Evolutionary conservation across 2,888 invertebrate genomes (phyloP), one percentile per base, ranked within the genome.

Genomic region (Uropetala carovei): DNA sequence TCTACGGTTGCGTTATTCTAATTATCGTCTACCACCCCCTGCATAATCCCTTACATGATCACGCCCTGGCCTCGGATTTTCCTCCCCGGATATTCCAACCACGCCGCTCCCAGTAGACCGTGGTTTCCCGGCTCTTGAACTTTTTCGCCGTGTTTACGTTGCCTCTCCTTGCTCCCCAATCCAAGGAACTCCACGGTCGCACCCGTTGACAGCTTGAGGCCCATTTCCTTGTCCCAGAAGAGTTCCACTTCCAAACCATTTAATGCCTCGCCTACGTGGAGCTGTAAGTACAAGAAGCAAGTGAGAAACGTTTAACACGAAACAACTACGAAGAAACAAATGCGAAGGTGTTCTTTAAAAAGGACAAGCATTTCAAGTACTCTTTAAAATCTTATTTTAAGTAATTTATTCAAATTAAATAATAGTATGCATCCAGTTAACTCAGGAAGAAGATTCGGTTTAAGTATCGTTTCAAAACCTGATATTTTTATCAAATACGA

Each of bases 211-310:
- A 89, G 43, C 11, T 18, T 5, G 10, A 30, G 93, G 11, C 93
- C 92, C 8, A 83, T 92, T 30, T 94, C 94, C 84, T 93, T 94
- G 93, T 94, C 94, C 92, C 93, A 94, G 92, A 92, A 93, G 11
- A 94, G 60, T 83, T 93, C 93, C 27, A 93, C 75, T 92, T 93
- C 92, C 13, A 93, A 75, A 0, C 92, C 92, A 13, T 92, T 89
- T 11, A 89, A 84, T 14, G 92, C 92, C 60, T 93, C 92, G 27
- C 89, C 92, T 56, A 84, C 92, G 84, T 92, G 93, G 22, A 93
- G 60, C 93, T 93, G 85, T 13, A 92, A 92, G 18, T 60, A 43
- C 3, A 43, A 43, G 43, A 43, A 1, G 43, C 1, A 43, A 43
- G 43, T 43, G 43, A 1, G 5, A 43, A 43, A 43, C 43, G 43